Evolutionary conservation across 1,140 invertebrate species (phyloP).

Genomic region (Euura saliciscinereae): DNA sequence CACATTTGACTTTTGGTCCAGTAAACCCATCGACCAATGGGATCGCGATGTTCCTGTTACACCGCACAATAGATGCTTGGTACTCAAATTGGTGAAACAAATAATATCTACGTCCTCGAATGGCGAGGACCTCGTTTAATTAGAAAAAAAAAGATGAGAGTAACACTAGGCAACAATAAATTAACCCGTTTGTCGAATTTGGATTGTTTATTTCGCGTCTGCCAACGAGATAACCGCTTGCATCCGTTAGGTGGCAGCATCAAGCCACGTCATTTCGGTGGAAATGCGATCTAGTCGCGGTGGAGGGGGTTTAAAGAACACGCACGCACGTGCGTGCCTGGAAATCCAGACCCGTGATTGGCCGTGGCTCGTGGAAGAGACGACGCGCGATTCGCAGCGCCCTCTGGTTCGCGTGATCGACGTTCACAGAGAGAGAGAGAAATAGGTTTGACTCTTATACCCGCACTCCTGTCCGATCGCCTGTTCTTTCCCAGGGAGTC

Average conservation of each 20-base stretch:
- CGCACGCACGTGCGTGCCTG: not conserved
- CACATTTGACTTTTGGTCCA: too few species aligned
- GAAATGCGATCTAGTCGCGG: not conserved
- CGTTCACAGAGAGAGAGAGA: not conserved
- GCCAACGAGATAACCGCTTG: not conserved
- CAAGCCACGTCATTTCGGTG: not conserved
- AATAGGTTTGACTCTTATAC: not conserved
- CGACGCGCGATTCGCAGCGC: not conserved
- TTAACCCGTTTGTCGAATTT: not conserved
- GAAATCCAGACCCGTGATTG: not conserved
- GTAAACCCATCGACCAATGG: too few species aligned
- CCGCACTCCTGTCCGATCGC: not conserved
- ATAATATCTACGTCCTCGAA: too few species aligned
- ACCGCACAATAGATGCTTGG: too few species aligned
- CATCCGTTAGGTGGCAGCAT: conserved; percentile 6
- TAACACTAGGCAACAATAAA: too few species aligned
- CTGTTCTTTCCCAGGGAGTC: conserved; percentile 68
- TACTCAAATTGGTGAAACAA: too few species aligned
- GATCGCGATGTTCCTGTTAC: too few species aligned
- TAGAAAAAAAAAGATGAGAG: too few species aligned
- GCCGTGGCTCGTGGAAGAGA: not conserved
- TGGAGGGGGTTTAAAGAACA: conserved; percentile 1
- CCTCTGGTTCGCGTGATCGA: not conserved
- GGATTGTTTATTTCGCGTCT: not conserved
- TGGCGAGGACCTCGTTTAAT: too few species aligned